Conservation (phyloP, 2,888 invertebrate species). For the Euplagia quadripunctaria region DNA sequence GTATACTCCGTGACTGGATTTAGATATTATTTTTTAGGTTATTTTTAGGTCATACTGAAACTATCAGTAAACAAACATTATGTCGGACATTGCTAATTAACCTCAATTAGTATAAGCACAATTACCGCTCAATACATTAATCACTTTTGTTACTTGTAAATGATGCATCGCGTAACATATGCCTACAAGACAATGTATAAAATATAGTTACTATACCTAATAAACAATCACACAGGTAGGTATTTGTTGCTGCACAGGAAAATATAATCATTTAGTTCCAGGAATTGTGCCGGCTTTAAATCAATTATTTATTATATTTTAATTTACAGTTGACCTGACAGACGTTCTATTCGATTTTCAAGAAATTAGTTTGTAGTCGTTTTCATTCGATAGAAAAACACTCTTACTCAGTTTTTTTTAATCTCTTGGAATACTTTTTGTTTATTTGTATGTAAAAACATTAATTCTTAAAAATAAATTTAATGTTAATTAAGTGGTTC, state of each 20-base stretch:
- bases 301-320: too few relatives aligned
- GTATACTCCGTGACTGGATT: neutral
- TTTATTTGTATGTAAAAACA: too few relatives aligned
- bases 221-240: neutral
- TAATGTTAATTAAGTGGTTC: too few relatives aligned
- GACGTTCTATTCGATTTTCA: too few relatives aligned
- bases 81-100: constrained; percentile 9
- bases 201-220: neutral
- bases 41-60: neutral
- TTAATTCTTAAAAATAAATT: too few relatives aligned
- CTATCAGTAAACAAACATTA: constrained; percentile 6
- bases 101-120: neutral
- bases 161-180: constrained; percentile 12
- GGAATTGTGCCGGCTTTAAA: neutral
- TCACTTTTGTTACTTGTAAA: constrained; percentile 14
- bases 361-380: too few relatives aligned
- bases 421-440: too few relatives aligned
- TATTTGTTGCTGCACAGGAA: constrained; percentile 6
- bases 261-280: neutral
- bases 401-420: too few relatives aligned
- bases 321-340: too few relatives aligned
- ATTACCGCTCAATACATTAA: constrained; percentile 13
- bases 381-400: too few relatives aligned
- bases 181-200: neutral
- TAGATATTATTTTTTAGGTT: neutral